These are phyloP conservation scores for Pantherophis guttatus DNA, from an alignment of 2,113 vertebrate species.

Conservation along the genomic window DNA sequence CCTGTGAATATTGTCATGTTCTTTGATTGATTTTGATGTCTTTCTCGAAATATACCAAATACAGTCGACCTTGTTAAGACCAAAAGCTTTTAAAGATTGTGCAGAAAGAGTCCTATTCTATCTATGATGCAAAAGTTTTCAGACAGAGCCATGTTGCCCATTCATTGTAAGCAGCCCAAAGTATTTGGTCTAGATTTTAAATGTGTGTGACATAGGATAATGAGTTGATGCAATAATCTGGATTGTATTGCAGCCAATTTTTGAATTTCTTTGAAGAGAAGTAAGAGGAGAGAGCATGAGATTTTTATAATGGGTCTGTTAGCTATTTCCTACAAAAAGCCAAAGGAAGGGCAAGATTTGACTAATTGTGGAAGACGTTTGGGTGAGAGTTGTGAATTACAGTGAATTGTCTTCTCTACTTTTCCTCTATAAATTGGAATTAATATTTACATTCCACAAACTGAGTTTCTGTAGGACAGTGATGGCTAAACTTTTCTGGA, in stretches of 20 bases:
- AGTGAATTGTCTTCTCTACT: not conserved
- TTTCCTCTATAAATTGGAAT: not conserved
- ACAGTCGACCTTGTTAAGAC: not conserved
- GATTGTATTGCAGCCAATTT: not conserved
- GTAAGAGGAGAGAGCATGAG: not conserved
- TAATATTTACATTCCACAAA: not conserved
- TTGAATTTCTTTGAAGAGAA: not conserved
- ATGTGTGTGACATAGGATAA: not conserved
- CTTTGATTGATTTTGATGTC: not conserved
- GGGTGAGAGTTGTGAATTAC: not conserved
- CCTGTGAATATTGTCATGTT: not conserved
- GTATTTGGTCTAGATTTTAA: not conserved
- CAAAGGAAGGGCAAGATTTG: not conserved
- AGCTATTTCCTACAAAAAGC: not conserved
- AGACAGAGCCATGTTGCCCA: not conserved
- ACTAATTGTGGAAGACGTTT: not conserved
- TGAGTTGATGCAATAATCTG: not conserved
- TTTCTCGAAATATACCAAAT: not conserved
- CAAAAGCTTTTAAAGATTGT: not conserved
- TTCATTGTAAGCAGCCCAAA: not conserved
- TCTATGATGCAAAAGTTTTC: not conserved
- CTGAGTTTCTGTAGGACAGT: too few relatives aligned
- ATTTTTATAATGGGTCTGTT: not conserved
- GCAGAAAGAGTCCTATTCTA: not conserved
- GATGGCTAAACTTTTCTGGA: too few relatives aligned